Base-by-base conservation (phyloP, 1,140 invertebrate genomes). In the Bombus pascuorum region DNA sequence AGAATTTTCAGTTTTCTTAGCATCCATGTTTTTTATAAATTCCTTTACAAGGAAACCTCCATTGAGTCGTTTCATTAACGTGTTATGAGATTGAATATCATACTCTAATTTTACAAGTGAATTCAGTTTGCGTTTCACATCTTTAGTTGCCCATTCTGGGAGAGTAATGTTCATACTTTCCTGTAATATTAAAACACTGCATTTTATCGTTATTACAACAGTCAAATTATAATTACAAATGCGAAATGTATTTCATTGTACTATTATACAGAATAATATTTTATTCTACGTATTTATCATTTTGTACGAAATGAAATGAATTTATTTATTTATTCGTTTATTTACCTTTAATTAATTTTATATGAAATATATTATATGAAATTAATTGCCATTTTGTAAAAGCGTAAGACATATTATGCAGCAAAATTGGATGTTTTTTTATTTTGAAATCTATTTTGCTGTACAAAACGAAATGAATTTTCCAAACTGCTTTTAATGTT, bases 61-160 rank as follows among this genome's bases (percentile, higher is more conserved):
- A 92, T 96, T 96, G 8, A 97, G 91, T 92, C 95, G 95, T 87
- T 96, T 96, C 90, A 97, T 93, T 87, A 96, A 94, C 9, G 94
- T 92, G 25, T 95, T 97, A 72, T 96, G 96, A 13, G 95, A 95
- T 86, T 96, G 95, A 34, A 96, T 92, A 83, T 96, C 96, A 53
- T 95, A 95, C 73, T 95, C 94, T 1, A 96, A 94, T 1, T 96
- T 82, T 37, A 94, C 91, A 28, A 94, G 76, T 15, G 85, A 18
- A 15, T 73, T 13, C 90, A 97, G 89, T 85, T 94, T 94, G 28
- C 96, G 93, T 0, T 96, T 95, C 70, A 95, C 96, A 42, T 96
- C 95, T 3, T 94, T 83, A 28, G 95, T 94, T 1, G 95, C 96
- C 96, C 96, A 97, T 34, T 95, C 90, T 0, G 96, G 96, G 62